Conservation (phyloP, 2,113 vertebrate genomes). For the Heptranchias perlo region DNA sequence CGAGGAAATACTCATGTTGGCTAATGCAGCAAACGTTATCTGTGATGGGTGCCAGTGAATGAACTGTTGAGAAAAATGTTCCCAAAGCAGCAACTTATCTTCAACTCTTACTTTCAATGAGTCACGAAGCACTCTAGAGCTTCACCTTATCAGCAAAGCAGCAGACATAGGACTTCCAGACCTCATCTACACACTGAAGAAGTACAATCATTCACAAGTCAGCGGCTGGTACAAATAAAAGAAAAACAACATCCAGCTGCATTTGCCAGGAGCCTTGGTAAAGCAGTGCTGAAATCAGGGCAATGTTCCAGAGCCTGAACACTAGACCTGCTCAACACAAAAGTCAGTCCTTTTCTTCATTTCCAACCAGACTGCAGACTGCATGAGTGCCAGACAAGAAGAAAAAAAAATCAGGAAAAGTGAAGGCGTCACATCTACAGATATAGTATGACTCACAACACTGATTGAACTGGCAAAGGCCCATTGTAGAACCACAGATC, state of each 20-base stretch:
- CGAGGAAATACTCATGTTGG: slow-evolving; percentile 10
- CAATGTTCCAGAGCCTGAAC: not conserved
- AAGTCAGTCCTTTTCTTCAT: not conserved
- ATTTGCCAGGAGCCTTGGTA: not conserved
- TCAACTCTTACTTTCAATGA: slow-evolving; percentile 8
- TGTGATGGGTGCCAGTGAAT: not conserved
- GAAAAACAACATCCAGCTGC: not conserved
- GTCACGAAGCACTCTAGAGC: not conserved
- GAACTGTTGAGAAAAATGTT: not conserved
- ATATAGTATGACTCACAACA: slow-evolving; percentile 3
- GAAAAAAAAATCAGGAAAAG: not conserved
- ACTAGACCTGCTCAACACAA: not conserved
- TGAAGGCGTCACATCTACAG: not conserved
- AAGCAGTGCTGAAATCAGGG: not conserved
- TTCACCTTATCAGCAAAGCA: not conserved
- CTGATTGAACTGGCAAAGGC: not conserved
- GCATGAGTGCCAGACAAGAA: no score
- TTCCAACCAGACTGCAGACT: not conserved
- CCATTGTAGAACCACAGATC: not conserved
- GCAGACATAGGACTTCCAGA: not conserved
- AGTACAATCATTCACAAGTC: slow-evolving; percentile 24
- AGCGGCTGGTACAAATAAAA: not conserved
- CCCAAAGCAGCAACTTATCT: slow-evolving; percentile 14
- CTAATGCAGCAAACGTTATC: slow-evolving; percentile 22
- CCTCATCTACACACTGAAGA: slow-evolving; percentile 1